These are phyloP conservation scores for Solenopsis fugax DNA, from an alignment of 1,140 invertebrate species.

Conservation along the genomic window DNA sequence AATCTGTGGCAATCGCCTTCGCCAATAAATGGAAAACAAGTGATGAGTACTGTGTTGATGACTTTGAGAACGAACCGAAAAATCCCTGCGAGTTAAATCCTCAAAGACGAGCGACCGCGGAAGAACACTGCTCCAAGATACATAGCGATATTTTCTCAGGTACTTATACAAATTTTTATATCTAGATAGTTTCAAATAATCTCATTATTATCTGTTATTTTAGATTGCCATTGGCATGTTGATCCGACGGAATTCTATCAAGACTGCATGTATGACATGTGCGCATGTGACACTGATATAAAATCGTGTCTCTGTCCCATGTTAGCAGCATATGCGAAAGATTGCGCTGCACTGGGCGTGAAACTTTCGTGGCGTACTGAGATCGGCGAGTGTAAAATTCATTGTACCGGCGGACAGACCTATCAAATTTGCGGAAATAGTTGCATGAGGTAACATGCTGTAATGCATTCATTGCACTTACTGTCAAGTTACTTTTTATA, in stretches of 20 bases:
- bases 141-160: slow-evolving; percentile 90
- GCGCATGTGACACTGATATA: slow-evolving; percentile 90
- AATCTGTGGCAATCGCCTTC: slow-evolving; percentile 91
- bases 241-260: slow-evolving; percentile 93
- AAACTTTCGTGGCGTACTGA: slow-evolving; percentile 92
- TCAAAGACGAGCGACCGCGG: slow-evolving; percentile 90
- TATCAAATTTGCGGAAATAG: slow-evolving; percentile 90
- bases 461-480: background rate
- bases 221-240: slow-evolving; percentile 93
- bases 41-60: slow-evolving; percentile 89
- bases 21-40: slow-evolving; percentile 96
- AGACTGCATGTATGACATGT: slow-evolving; percentile 95
- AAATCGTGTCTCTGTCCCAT: slow-evolving; percentile 93
- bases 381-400: slow-evolving; percentile 92
- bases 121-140: slow-evolving; percentile 90
- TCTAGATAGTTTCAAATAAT: background rate
- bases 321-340: slow-evolving; percentile 92
- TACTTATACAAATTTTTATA: slow-evolving; percentile 72
- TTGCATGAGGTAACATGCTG: slow-evolving; percentile 84
- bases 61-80: slow-evolving; percentile 86
- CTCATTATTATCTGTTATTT: slow-evolving; percentile 42
- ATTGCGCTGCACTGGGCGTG: slow-evolving; percentile 91
- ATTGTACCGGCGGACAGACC: slow-evolving; percentile 92
- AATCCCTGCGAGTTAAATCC: slow-evolving; percentile 92
- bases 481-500: background rate